Base-by-base conservation (phyloP, 2,888 invertebrate species). In the Athripsodes cinereus region DNA sequence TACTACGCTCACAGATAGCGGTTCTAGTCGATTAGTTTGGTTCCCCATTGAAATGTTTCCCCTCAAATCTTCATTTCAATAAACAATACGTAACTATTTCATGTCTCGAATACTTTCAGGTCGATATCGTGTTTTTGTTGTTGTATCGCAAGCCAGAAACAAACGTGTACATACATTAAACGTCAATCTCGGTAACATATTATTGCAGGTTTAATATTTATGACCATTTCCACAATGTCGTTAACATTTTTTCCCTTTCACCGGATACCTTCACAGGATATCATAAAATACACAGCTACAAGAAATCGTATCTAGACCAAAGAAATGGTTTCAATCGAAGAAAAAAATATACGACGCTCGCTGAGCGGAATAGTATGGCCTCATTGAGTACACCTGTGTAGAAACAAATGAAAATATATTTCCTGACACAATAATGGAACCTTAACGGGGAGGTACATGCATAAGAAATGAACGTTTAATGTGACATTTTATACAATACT, bases 131-230 rank as follows among this genome's bases (percentile, higher is more conserved):
- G 40, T 40, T 40, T 3, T 40, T 16, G 5, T 40, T 40, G 40
- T 16, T 40, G 13, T 3, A 40, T 8, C 31, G 6, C 6, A 16
- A 40, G 40, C n/a, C 40, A 40, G 8, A 40, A 40, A 31, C 31
- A 11, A 6, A n/a, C n/a, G n/a, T n/a, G n/a, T n/a, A n/a, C 26
- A 26, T 26, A 26, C 5, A 26, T n/a, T 26, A 53, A 22, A 56
- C 51, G 59, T 59, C 59, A 56, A 56, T 22, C 56, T 16, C 26
- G 44, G 60, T 60, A 60, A 60, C 50, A 52, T 51, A 60, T 60
- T 60, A 57, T 58, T 51, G 35, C 20, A 57, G 58, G 54, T 60
- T 60, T 55, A 55, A 60, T 58, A 60, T 60, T 60, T 60, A 60
- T 58, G 57, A 52, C 22, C 55, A 2, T 13, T 47, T 51, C 51